These are phyloP conservation scores for Dolichotis patagonum DNA, from an alignment of 2,113 vertebrate genomes.

Conservation along the genomic window DNA sequence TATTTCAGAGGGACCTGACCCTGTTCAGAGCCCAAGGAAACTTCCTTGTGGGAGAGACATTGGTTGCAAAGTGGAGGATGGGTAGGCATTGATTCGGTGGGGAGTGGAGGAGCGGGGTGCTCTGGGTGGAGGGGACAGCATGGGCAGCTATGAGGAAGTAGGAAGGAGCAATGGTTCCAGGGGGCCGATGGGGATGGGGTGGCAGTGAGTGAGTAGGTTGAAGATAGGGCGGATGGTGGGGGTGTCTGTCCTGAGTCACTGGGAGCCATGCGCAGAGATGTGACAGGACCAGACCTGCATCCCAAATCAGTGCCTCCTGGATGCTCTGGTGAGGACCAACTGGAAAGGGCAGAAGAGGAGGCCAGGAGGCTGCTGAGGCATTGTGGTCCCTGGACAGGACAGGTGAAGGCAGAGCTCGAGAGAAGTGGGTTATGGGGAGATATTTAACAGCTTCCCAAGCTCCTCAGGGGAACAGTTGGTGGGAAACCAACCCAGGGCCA, in stretches of 20 bases:
- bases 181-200: accelerated
- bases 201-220: not conserved
- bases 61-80: not conserved
- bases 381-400: not conserved
- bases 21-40: not conserved
- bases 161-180: not conserved
- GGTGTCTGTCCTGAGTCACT: not conserved
- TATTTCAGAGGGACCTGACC: not conserved
- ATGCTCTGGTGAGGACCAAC: no score
- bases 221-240: not conserved
- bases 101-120: not conserved
- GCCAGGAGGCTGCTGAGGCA: no score
- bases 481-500: conserved; percentile 31
- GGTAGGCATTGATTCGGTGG: not conserved
- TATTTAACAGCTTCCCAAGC: not conserved
- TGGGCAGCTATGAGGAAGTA: not conserved
- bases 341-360: not conserved
- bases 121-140: accelerated
- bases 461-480: conserved; percentile 45
- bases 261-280: not conserved
- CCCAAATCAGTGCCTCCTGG: no score
- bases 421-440: not conserved
- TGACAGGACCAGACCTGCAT: not conserved
- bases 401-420: not conserved
- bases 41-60: not conserved